These are phyloP conservation scores for Drosophila nigricruria DNA, from an alignment of 2,888 invertebrate species.

Conservation along the genomic window DNA sequence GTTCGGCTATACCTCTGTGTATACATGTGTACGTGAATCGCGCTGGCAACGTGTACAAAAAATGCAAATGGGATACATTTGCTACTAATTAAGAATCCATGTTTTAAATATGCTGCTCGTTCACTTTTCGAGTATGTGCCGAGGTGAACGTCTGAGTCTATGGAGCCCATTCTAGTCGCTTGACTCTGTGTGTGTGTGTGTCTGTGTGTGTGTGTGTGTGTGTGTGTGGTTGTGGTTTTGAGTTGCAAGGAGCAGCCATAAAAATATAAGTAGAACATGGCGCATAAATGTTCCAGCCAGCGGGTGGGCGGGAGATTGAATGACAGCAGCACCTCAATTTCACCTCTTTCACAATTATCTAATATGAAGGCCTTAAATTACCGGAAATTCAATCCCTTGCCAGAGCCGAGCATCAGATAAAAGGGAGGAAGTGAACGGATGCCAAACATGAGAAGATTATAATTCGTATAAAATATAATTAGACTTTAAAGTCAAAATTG, in stretches of 20 bases:
- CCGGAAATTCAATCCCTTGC: slow-evolving; percentile 43
- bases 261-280: slow-evolving; percentile 81
- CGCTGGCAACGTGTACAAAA: slow-evolving; percentile 55
- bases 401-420: neutral
- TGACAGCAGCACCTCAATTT: slow-evolving; percentile 58
- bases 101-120: slow-evolving; percentile 79
- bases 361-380: slow-evolving; percentile 35
- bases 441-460: neutral
- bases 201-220: slow-evolving; percentile 25
- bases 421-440: neutral
- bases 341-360: slow-evolving; percentile 32
- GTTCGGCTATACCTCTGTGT: slow-evolving; percentile 48
- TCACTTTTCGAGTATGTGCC: slow-evolving; percentile 29
- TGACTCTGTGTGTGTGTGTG: neutral
- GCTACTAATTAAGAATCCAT: slow-evolving; percentile 84
- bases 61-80: slow-evolving; percentile 76
- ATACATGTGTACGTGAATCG: slow-evolving; percentile 68
- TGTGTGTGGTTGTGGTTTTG: slow-evolving; percentile 59
- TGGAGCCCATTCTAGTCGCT: slow-evolving; percentile 15
- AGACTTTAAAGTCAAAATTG: neutral
- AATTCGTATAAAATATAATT: slow-evolving; percentile 16
- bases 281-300: slow-evolving; percentile 71
- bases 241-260: slow-evolving; percentile 71
- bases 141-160: slow-evolving; percentile 43
- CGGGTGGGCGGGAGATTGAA: slow-evolving; percentile 58